Percentiles rank a stretch among this genome's conserved stretches.
Evolutionary conservation across 2,888 invertebrate species (phyloP).

Genomic region (Rhopalosiphum nymphaeae): DNA sequence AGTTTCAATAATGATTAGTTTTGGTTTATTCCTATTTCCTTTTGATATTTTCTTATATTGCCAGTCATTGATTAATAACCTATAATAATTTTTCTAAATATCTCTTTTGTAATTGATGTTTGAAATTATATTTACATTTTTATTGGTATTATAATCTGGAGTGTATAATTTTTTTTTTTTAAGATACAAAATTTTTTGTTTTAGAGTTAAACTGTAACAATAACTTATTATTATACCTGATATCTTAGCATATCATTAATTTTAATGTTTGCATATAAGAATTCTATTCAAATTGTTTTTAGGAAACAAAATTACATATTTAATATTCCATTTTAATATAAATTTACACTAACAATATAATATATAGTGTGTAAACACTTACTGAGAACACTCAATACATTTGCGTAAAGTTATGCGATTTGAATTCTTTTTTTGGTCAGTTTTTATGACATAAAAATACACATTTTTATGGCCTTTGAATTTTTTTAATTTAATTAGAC

Average conservation of each 20-base stretch:
- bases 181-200: background rate
- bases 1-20: slow-evolving; percentile 56
- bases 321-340: no score
- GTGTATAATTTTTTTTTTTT: slow-evolving; percentile 37
- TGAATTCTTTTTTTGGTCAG: no score
- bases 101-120: slow-evolving; percentile 10
- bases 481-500: no score
- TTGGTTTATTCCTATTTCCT: slow-evolving; percentile 40
- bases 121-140: slow-evolving; percentile 27
- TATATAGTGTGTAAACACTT: no score
- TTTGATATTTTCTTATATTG: slow-evolving; percentile 3
- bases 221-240: slow-evolving; percentile 53
- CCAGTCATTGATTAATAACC: slow-evolving; percentile 39
- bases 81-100: background rate
- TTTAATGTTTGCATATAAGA: background rate
- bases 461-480: no score
- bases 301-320: no score
- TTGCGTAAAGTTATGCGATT: no score
- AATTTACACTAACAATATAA: no score
- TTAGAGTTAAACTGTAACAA: slow-evolving; percentile 27
- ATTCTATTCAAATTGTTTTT: no score
- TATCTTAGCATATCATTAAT: slow-evolving; percentile 32
- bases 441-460: no score
- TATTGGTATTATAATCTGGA: slow-evolving; percentile 3
- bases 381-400: no score